Conservation (phyloP, 2,888 invertebrate species). For the Tinea trinotella region DNA sequence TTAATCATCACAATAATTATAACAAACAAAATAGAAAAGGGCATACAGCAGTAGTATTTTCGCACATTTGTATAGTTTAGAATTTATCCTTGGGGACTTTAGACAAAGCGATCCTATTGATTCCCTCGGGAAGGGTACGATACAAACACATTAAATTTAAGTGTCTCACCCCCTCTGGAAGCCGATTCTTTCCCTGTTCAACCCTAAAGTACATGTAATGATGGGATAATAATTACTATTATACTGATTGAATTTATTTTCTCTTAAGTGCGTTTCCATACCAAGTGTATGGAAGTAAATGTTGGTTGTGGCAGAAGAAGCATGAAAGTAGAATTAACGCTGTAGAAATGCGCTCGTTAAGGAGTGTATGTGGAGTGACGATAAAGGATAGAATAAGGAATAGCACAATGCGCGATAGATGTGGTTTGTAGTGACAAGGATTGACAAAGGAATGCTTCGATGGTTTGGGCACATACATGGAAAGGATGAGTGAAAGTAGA, state of each 20-base stretch:
- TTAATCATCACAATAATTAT: slow-evolving; percentile 3
- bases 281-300: no score
- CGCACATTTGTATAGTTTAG: slow-evolving; percentile 41
- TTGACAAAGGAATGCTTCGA: no score
- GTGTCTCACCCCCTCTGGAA: slow-evolving; percentile 39
- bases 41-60: slow-evolving; percentile 26
- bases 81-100: slow-evolving; percentile 33
- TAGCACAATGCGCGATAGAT: no score
- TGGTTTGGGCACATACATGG: no score
- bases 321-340: no score
- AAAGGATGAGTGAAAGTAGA: no score
- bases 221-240: background rate
- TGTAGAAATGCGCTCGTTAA: no score
- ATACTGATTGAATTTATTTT: background rate
- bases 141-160: slow-evolving; percentile 63
- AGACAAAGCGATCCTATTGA: slow-evolving; percentile 42
- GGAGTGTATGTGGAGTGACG: no score
- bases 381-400: no score
- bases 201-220: background rate
- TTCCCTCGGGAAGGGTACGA: slow-evolving; percentile 41
- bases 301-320: no score
- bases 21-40: background rate
- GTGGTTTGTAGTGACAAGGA: no score
- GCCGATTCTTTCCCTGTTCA: background rate
- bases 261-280: background rate